These are phyloP conservation scores for Dromas ardeola DNA, from an alignment of 2,113 vertebrate genomes.

Conservation along the genomic window DNA sequence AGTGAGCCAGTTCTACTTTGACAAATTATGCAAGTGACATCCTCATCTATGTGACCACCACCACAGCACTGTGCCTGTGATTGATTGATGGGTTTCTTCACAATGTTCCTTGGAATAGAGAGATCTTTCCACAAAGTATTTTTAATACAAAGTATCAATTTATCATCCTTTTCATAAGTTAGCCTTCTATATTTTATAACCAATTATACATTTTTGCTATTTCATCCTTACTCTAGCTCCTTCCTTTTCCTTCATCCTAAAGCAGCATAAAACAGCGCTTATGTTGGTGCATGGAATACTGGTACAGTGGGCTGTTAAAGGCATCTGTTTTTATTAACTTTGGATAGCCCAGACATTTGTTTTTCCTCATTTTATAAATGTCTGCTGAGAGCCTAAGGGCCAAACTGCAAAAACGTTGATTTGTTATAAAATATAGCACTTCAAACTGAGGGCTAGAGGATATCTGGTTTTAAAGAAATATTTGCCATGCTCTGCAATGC, in stretches of 20 bases:
- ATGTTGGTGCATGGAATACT: neutral
- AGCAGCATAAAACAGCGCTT: neutral
- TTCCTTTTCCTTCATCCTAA: neutral
- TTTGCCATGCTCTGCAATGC: neutral
- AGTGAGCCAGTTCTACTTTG: neutral
- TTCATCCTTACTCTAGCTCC: neutral
- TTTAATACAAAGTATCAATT: neutral
- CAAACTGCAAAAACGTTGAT: neutral
- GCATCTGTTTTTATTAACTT: conserved; percentile 10
- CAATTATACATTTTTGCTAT: neutral
- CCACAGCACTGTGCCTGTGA: neutral
- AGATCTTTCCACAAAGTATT: neutral
- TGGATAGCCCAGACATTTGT: neutral
- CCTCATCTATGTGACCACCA: neutral
- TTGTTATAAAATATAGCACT: neutral
- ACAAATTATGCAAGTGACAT: neutral
- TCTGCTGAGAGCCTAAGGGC: neutral
- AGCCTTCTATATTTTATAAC: neutral
- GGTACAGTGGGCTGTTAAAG: neutral
- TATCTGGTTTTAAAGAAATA: neutral
- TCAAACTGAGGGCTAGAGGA: neutral
- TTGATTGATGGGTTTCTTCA: neutral
- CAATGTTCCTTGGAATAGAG: neutral
- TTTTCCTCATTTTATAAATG: neutral
- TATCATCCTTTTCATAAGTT: neutral